Conservation (phyloP, 2,797 vertebrate genomes). For the Enteromius trimaculatus region DNA sequence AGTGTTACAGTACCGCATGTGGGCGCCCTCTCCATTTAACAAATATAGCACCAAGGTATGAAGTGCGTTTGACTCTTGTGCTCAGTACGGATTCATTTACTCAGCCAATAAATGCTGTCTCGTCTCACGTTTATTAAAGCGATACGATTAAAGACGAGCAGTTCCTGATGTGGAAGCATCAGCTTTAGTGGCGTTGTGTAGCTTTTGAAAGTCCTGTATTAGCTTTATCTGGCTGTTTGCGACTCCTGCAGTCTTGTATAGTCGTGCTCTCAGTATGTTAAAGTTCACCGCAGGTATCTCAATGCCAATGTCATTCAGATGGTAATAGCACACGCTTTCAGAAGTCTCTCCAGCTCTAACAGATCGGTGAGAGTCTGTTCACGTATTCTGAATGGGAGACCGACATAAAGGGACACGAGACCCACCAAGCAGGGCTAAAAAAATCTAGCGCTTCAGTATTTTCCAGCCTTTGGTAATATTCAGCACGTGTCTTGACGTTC, state of each 20-base stretch:
- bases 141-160: background rate
- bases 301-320: constrained; percentile 76
- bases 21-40: constrained; percentile 11
- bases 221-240: constrained; percentile 1
- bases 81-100: background rate
- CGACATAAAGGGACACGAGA: background rate
- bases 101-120: too few species aligned
- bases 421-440: background rate
- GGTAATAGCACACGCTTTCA: constrained; percentile 72
- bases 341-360: constrained; percentile 69
- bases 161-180: background rate
- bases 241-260: constrained; percentile 69
- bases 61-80: constrained; percentile 1
- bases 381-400: background rate
- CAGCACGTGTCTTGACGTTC: accelerated
- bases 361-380: constrained; percentile 63
- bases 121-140: background rate
- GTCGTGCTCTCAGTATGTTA: constrained; percentile 57
- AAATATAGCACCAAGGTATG: background rate
- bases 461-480: background rate
- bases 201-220: background rate
- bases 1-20: constrained; percentile 62
- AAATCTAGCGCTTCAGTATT: background rate
- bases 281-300: constrained; percentile 56
- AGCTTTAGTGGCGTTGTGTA: background rate